A percentile compares a stretch with the other conserved stretches of the same genome.
These are phyloP conservation scores for Halesus radiatus DNA, from an alignment of 1,140 invertebrate genomes.

Conservation along the genomic window DNA sequence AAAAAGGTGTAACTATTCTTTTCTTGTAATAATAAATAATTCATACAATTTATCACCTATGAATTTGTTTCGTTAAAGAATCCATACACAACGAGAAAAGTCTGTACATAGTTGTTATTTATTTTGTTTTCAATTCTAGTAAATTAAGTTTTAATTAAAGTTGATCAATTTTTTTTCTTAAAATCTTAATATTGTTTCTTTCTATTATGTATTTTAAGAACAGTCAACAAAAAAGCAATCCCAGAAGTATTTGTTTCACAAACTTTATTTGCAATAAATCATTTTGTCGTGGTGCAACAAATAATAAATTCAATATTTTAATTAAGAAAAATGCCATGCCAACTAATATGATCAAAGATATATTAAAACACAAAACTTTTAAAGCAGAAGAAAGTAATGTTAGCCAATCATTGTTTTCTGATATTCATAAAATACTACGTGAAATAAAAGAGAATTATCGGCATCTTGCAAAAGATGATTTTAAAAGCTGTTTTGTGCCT, in stretches of 20 bases:
- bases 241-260: conserved; percentile 43
- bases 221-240: conserved; percentile 7
- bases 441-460: conserved; percentile 36
- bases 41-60: too few relatives aligned
- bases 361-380: too few relatives aligned
- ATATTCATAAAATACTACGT: conserved; percentile 1
- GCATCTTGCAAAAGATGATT: conserved; percentile 43
- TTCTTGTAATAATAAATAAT: too few relatives aligned
- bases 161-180: too few relatives aligned
- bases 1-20: too few relatives aligned
- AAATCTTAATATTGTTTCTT: too few relatives aligned
- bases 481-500: conserved; percentile 38
- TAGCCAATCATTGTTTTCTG: conserved; percentile 12
- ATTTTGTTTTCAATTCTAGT: background rate
- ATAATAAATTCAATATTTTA: conserved; percentile 51
- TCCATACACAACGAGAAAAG: too few relatives aligned
- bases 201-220: background rate
- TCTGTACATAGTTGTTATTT: too few relatives aligned
- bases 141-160: background rate
- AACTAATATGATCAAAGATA: too few relatives aligned
- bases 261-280: conserved; percentile 53
- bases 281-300: conserved; percentile 41
- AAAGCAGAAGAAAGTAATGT: background rate
- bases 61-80: too few relatives aligned
- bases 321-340: conserved; percentile 8